Conservation (phyloP, 2,113 vertebrate genomes). For the Phrynosoma platyrhinos region DNA sequence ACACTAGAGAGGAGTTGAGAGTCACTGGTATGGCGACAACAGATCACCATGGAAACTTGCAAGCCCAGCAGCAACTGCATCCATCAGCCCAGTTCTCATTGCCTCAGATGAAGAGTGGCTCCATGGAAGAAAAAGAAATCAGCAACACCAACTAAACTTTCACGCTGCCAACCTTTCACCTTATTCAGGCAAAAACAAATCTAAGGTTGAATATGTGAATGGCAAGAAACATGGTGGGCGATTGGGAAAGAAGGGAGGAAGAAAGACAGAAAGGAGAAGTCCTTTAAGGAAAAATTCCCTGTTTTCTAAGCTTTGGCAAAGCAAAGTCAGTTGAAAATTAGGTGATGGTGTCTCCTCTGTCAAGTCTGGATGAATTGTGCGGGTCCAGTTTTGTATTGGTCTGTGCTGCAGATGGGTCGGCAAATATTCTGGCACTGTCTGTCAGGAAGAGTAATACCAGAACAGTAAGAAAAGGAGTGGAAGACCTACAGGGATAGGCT, state of each 20-base stretch:
- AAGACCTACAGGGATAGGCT: constrained; percentile 9
- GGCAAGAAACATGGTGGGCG: not conserved
- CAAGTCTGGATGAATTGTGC: not conserved
- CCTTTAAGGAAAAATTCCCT: not conserved
- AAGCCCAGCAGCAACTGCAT: constrained; percentile 29
- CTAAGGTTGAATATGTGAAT: not conserved
- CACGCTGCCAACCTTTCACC: not conserved
- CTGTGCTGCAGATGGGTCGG: too few species aligned
- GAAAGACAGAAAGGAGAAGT: not conserved
- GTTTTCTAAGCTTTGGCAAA: not conserved
- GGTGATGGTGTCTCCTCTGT: not conserved
- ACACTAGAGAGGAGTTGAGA: constrained; percentile 16
- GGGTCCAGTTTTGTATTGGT: not conserved
- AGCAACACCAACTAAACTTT: constrained; percentile 39
- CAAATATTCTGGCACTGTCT: not conserved
- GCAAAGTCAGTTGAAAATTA: not conserved
- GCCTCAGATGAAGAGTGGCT: constrained; percentile 27
- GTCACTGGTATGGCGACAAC: constrained; percentile 45
- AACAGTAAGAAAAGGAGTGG: not conserved
- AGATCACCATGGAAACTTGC: constrained; percentile 48
- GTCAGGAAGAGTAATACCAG: not conserved
- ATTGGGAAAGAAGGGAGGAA: not conserved
- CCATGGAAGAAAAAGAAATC: constrained; percentile 7
- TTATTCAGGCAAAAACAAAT: not conserved
- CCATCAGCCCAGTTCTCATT: constrained; percentile 27